phyloP scores from a whole-genome alignment of 2,797 vertebrate genomes.

The Helarctos malayanus region DNA sequence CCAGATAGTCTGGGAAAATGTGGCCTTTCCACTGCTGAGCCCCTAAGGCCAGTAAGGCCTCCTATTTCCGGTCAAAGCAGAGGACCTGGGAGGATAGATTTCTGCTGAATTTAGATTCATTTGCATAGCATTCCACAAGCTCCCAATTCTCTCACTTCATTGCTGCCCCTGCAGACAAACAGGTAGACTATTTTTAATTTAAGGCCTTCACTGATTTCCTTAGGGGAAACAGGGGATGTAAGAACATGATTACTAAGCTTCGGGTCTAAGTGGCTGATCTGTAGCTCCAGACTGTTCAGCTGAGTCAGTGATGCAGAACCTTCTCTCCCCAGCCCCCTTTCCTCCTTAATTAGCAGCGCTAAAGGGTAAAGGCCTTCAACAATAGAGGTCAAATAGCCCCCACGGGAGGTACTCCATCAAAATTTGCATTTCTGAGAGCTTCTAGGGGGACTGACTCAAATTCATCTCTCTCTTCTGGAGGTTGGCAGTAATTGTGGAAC shows the following conservation, averaged over 20 bases:
- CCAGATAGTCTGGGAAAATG: neutral
- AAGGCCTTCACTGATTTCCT: constrained; percentile 50
- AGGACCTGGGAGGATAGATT: neutral
- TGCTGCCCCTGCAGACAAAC: neutral
- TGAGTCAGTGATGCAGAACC: neutral
- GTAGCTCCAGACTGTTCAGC: neutral
- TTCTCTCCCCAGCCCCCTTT: neutral
- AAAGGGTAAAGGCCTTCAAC: neutral
- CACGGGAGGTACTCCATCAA: neutral
- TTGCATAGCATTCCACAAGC: neutral
- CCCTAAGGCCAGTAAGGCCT: neutral
- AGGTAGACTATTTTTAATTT: neutral
- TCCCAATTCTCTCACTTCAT: neutral
- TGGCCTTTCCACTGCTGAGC: neutral
- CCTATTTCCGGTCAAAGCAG: neutral
- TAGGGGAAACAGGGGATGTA: neutral
- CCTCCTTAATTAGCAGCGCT: neutral
- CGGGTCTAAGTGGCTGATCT: neutral
- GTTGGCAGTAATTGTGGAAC: neutral
- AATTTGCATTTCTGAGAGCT: constrained; percentile 72
- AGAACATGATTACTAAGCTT: neutral
- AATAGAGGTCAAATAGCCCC: neutral
- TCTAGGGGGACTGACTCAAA: neutral
- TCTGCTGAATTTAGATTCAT: neutral
- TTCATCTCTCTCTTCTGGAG: neutral